Percentiles rank a stretch among this genome's conserved stretches.
These are phyloP conservation scores for Netelia inedita DNA, from an alignment of 2,888 invertebrate genomes.

Conservation along the genomic window DNA sequence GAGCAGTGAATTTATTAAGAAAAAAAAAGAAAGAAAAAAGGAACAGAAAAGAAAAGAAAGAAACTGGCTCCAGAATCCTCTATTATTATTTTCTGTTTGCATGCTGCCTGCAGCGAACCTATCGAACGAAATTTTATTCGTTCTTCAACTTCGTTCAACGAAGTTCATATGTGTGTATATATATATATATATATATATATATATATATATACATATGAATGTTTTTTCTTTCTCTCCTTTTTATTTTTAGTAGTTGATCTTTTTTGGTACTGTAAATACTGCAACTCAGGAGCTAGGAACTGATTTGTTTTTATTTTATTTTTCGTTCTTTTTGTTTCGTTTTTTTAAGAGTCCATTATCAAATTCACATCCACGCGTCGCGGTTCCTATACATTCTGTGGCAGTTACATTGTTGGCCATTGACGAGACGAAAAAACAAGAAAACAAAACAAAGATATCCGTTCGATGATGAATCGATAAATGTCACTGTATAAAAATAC, in stretches of 20 bases:
- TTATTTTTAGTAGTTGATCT: slow-evolving; percentile 65
- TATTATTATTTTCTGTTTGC: slow-evolving; percentile 77
- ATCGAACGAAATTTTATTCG: slow-evolving; percentile 76
- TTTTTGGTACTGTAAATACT: slow-evolving; percentile 78
- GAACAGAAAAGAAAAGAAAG: slow-evolving; percentile 23
- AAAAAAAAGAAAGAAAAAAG: slow-evolving; percentile 21
- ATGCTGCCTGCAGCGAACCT: slow-evolving; percentile 81
- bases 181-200: slow-evolving; percentile 66
- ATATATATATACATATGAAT: slow-evolving; percentile 62
- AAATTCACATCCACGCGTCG: slow-evolving; percentile 67
- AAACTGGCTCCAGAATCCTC: slow-evolving; percentile 58
- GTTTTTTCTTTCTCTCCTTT: slow-evolving; percentile 63
- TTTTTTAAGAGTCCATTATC: slow-evolving; percentile 73
- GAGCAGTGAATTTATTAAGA: slow-evolving; percentile 81
- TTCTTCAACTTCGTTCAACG: slow-evolving; percentile 72
- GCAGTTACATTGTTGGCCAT: slow-evolving; percentile 50
- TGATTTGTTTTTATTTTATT: slow-evolving; percentile 57
- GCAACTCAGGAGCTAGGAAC: slow-evolving; percentile 74
- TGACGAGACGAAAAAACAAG: slow-evolving; percentile 9
- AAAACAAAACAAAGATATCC: slow-evolving; percentile 20
- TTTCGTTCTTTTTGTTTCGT: slow-evolving; percentile 51
- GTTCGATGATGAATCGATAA: slow-evolving; percentile 22
- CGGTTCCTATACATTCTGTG: slow-evolving; percentile 54
- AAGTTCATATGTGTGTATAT: slow-evolving; percentile 71
- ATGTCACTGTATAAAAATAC: slow-evolving; percentile 49